Percentiles rank a stretch among this genome's conserved stretches.
Evolutionary conservation across 2,888 invertebrate species (phyloP).

Genomic region (Serrognathus titanus): DNA sequence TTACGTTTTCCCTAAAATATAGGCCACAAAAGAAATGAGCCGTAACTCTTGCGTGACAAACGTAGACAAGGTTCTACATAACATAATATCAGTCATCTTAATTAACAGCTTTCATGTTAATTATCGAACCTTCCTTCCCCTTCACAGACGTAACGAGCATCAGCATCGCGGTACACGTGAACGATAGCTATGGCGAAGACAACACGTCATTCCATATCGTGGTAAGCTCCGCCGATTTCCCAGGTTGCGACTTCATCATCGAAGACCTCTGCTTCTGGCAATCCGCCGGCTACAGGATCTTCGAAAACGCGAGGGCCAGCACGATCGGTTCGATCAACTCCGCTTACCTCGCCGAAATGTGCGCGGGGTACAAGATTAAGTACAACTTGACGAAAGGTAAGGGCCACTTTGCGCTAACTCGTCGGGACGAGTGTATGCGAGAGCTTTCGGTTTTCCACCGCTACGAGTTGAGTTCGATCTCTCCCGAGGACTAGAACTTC

Average conservation of each 20-base stretch:
- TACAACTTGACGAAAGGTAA: slow-evolving; percentile 51
- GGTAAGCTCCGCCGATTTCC: slow-evolving; percentile 26
- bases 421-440: not conserved
- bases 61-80: too few relatives aligned
- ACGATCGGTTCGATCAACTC: slow-evolving; percentile 39
- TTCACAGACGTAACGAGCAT: slow-evolving; percentile 27
- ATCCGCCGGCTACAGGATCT: slow-evolving; percentile 36
- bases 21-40: too few relatives aligned
- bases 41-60: too few relatives aligned
- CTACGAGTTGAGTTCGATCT: too few relatives aligned
- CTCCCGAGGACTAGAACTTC: too few relatives aligned
- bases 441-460: too few relatives aligned
- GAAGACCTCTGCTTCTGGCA: slow-evolving; percentile 44
- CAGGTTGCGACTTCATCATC: slow-evolving; percentile 38
- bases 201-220: slow-evolving; percentile 31
- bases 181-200: slow-evolving; percentile 29
- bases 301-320: slow-evolving; percentile 32
- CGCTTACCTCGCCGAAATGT: slow-evolving; percentile 45
- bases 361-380: slow-evolving; percentile 50
- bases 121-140: slow-evolving; percentile 1
- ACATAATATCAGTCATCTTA: too few relatives aligned
- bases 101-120: too few relatives aligned
- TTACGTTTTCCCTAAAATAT: too few relatives aligned
- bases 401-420: slow-evolving; percentile 10
- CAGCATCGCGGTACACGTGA: slow-evolving; percentile 29